phyloP scores from a whole-genome alignment of 2,113 vertebrate species.

The Melanostigma gelatinosum region DNA sequence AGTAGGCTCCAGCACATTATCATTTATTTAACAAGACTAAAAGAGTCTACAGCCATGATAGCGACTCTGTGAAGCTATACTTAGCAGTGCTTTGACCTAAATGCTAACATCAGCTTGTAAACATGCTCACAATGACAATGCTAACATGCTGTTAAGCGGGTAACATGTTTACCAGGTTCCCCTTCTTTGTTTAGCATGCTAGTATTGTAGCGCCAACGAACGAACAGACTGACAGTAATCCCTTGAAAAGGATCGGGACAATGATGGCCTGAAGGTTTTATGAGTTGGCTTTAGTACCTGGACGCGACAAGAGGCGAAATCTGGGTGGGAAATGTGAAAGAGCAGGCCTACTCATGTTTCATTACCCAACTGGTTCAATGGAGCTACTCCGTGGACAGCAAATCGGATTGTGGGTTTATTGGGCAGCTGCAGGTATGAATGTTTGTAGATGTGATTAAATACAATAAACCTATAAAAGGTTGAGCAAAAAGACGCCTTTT shows the following conservation, averaged over 20 bases:
- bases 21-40: background rate
- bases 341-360: background rate
- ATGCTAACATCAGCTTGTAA: background rate
- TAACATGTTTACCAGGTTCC: background rate
- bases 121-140: background rate
- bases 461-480: background rate
- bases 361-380: background rate
- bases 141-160: background rate
- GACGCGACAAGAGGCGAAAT: background rate
- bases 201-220: background rate
- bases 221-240: background rate
- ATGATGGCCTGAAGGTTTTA: background rate
- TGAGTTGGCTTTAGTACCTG: background rate
- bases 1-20: slow-evolving; percentile 15
- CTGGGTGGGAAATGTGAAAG: background rate
- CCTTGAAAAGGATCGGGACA: background rate
- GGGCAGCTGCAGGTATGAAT: background rate
- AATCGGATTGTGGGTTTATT: background rate
- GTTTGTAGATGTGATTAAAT: background rate
- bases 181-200: background rate
- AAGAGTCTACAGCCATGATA: background rate
- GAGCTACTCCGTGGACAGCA: background rate
- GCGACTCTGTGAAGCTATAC: background rate
- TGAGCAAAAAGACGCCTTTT: background rate
- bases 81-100: background rate